Conservation (phyloP, 2,888 invertebrate species). For the Dicycla oo region DNA sequence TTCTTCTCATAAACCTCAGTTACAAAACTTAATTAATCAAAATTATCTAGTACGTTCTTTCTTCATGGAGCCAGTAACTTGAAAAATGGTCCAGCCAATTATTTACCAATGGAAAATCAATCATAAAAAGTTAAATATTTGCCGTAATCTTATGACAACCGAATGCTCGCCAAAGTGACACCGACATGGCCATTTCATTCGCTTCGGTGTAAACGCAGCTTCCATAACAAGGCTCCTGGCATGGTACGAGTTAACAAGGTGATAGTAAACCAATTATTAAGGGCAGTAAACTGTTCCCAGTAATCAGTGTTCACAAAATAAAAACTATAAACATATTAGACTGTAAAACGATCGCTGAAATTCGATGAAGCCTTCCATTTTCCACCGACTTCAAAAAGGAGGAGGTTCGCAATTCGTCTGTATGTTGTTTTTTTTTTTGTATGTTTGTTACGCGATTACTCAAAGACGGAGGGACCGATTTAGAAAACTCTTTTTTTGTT, state of each 20-base stretch:
- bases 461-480: too few species aligned
- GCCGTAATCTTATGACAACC: background rate
- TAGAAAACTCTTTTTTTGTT: too few species aligned
- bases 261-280: slow-evolving; percentile 78
- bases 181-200: slow-evolving; percentile 17
- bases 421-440: too few species aligned
- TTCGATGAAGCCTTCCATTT: slow-evolving; percentile 41
- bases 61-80: too few species aligned
- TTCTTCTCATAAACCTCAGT: too few species aligned
- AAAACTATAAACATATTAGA: slow-evolving; percentile 27
- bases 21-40: too few species aligned
- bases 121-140: background rate
- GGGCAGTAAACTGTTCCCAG: slow-evolving; percentile 71
- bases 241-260: slow-evolving; percentile 72
- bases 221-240: slow-evolving; percentile 72
- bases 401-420: too few species aligned
- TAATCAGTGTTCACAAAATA: slow-evolving; percentile 61
- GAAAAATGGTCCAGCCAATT: too few species aligned
- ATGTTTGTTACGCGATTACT: too few species aligned
- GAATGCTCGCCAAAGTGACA: background rate
- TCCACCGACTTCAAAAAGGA: too few species aligned
- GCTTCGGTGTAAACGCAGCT: slow-evolving; percentile 67
- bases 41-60: too few species aligned
- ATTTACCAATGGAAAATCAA: too few species aligned
- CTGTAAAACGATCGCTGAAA: slow-evolving; percentile 44